Base-by-base conservation (phyloP, 37 sponge, comb jelly and placozoan species). In the Sycon ciliatum region DNA sequence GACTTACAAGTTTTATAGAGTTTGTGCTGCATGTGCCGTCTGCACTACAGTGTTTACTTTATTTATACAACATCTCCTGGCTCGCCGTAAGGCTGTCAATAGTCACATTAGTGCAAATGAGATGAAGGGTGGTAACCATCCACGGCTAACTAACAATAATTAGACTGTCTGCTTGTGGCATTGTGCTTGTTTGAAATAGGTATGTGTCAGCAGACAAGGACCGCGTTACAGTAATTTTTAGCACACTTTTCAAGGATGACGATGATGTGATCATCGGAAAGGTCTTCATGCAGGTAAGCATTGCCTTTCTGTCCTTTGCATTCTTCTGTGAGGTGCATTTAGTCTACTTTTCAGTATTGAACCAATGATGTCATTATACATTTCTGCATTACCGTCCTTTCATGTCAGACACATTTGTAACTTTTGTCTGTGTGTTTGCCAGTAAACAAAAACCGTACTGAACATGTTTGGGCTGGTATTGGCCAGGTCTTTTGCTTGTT, bases 191-290 rank as follows among this genome's bases (percentile, higher is more conserved):
- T 46, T 46, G 18, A 46, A 46, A 46, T 30, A 89, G 91, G 86
- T 93, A 91, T 63, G 90, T 95, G 34, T 83, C 88, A 0, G 98
- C 98, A 18, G 73, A 85, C 68, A 85, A 88, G 73, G 98, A 95
- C 63, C 81, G 98, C 20, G 92, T 95, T 27, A 91, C 92, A 31
- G 92, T 91, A 61, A 91, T 95, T 30, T 95, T 95, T 83, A 87
- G 88, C 40, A 95, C 98, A 0, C 60, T 91, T 24, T 95, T 95
- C 82, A 85, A 72, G 37, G 98, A 95, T 49, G 93, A 92, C 40
- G 92, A 95, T 74, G 98, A 95, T 55, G 71, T 95, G 57, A 65
- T 95, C 35, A 85, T 95, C 42, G 92, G 98, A 18, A 95, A 95
- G 74, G 92, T 95, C 28, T 87, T 89, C 75, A 87, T 95, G 91